These are phyloP conservation scores for Ceramica pisi DNA, from an alignment of 2,888 invertebrate genomes.

Conservation along the genomic window DNA sequence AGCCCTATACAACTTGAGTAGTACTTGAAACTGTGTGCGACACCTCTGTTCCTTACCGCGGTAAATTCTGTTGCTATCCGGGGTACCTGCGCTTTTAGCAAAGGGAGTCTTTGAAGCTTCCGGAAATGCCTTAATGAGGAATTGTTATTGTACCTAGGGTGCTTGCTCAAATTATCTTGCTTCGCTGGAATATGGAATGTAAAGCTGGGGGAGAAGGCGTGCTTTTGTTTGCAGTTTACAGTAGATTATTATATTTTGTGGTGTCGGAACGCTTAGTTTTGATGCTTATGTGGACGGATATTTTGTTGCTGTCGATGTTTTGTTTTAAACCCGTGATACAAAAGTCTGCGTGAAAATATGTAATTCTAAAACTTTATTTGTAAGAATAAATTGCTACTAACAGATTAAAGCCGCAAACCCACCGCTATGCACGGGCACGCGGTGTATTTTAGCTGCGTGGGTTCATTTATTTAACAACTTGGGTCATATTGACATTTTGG, in stretches of 20 bases:
- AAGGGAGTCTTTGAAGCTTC: conserved; percentile 57
- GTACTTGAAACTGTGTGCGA: conserved; percentile 42
- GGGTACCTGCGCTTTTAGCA: conserved; percentile 50
- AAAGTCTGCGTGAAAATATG: too few relatives aligned
- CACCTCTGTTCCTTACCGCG: conserved; percentile 55
- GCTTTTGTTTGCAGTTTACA: conserved; percentile 31
- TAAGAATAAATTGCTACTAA: too few relatives aligned
- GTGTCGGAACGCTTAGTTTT: conserved; percentile 15
- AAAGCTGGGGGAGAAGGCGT: not conserved
- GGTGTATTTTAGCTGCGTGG: too few relatives aligned
- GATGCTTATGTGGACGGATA: not conserved
- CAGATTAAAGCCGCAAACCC: too few relatives aligned
- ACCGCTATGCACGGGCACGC: too few relatives aligned
- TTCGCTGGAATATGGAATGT: conserved; percentile 25
- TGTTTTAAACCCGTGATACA: not conserved
- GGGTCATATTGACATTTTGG: too few relatives aligned
- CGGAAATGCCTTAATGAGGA: conserved; percentile 66
- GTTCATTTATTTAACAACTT: too few relatives aligned
- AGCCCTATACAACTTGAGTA: conserved; percentile 45
- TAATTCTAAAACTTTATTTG: too few relatives aligned
- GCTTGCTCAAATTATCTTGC: conserved; percentile 53
- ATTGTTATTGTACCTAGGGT: conserved; percentile 62
- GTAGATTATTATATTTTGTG: conserved; percentile 31
- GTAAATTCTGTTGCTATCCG: conserved; percentile 44
- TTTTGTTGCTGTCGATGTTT: conserved; percentile 13